A percentile compares a stretch with the other conserved stretches of the same genome.
These are phyloP conservation scores for Lindbergichthys nudifrons DNA, from an alignment of 2,797 vertebrate species.

Conservation along the genomic window DNA sequence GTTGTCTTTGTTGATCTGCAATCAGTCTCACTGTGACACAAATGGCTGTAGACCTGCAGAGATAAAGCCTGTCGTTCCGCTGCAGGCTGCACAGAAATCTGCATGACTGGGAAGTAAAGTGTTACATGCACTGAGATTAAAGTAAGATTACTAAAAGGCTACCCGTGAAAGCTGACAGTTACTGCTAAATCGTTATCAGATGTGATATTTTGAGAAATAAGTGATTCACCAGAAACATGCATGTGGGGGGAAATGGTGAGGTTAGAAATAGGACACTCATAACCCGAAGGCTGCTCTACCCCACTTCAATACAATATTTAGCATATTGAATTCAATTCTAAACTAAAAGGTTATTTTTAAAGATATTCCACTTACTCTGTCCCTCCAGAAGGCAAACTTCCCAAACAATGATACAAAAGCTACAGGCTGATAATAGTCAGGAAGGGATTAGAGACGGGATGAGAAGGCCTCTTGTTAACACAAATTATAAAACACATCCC, in stretches of 20 bases:
- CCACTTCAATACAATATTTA: neutral
- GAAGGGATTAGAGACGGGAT: conserved; percentile 65
- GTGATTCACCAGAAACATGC: conserved; percentile 19
- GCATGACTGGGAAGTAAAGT: conserved; percentile 10
- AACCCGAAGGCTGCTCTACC: conserved; percentile 11
- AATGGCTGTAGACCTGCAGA: conserved; percentile 54
- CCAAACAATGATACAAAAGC: conserved; percentile 44
- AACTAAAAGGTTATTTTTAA: conserved; percentile 12
- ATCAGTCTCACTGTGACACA: conserved; percentile 69
- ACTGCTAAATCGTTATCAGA: conserved; percentile 3
- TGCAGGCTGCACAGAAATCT: conserved; percentile 38
- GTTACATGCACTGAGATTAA: conserved; percentile 39
- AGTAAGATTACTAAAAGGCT: conserved; percentile 16
- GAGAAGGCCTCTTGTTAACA: conserved; percentile 67
- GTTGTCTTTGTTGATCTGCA: conserved; percentile 75
- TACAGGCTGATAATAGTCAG: conserved; percentile 60
- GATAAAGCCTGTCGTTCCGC: conserved; percentile 58
- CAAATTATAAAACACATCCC: conserved; percentile 71
- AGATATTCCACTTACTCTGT: conserved; percentile 42
- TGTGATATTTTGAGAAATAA: conserved; percentile 11
- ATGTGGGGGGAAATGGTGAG: conserved; percentile 9
- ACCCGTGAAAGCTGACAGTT: neutral
- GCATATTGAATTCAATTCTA: conserved; percentile 7
- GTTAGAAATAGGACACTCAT: conserved; percentile 2
- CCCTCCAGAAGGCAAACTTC: conserved; percentile 51